Conservation (phyloP, 2,888 invertebrate species). For the Mythimna loreyi region DNA sequence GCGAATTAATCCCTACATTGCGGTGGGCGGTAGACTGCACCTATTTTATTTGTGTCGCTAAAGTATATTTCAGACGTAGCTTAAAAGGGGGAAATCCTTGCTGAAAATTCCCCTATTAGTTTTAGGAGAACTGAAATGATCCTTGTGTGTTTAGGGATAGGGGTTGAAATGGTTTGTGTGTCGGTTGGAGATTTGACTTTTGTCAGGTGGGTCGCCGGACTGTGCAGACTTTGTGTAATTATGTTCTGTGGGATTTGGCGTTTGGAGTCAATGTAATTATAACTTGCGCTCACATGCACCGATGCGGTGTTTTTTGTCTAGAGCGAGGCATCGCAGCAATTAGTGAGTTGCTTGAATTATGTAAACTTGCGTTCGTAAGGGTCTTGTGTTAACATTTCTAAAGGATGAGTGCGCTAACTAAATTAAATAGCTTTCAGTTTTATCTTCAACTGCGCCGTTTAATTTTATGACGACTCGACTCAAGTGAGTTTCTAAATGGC, state of each 20-base stretch:
- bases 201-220: slow-evolving; percentile 73
- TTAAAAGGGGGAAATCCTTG: slow-evolving; percentile 81
- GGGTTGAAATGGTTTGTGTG: slow-evolving; percentile 62
- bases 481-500: neutral
- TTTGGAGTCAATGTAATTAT: slow-evolving; percentile 77
- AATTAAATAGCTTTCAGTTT: neutral
- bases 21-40: slow-evolving; percentile 81
- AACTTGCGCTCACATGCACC: slow-evolving; percentile 71
- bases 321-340: slow-evolving; percentile 44
- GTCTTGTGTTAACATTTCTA: neutral
- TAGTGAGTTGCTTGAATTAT: slow-evolving; percentile 43
- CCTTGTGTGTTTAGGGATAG: slow-evolving; percentile 63
- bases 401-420: neutral
- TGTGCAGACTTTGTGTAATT: slow-evolving; percentile 85
- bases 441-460: neutral
- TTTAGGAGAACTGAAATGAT: slow-evolving; percentile 60
- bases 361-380: slow-evolving; percentile 5
- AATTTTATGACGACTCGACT: neutral
- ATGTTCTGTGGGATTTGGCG: slow-evolving; percentile 74
- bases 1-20: slow-evolving; percentile 78
- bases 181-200: slow-evolving; percentile 66
- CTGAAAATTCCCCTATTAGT: slow-evolving; percentile 72
- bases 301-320: slow-evolving; percentile 56
- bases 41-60: slow-evolving; percentile 84
- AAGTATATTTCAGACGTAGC: slow-evolving; percentile 82